Evolutionary conservation across 64 coral and sea anemone genomes (phyloP), one percentile per base, ranked within the genome.

Genomic region (Dendrophyllia cribrosa): DNA sequence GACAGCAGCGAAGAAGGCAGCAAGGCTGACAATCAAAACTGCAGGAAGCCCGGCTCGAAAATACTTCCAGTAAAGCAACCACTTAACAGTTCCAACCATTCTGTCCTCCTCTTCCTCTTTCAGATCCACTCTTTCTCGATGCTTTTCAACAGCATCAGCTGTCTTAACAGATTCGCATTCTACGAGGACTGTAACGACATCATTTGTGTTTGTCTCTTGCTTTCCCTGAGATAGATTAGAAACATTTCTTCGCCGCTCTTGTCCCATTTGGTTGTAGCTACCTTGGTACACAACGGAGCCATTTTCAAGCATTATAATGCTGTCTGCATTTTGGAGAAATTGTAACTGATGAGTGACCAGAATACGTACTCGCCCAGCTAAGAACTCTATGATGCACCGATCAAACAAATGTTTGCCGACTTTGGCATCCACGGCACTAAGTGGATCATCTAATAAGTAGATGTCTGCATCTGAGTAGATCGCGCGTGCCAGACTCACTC

Each of bases 361-460:
- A 74, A 89, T 89, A 45, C 87, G 56, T 52, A 89, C 16, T 77
- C 60, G 58, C 9, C 43, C 72, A 5, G 55, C 26, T 58, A 89
- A 70, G 16, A 76, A 72, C 52, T 52, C 58, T 25, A 22, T 76
- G 13, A 89, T 89, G 43, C 87, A 89, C 58, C 45, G 14, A 14
- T 89, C 58, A 17, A 89, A 89, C 22, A 89, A 60, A 59, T 89
- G 87, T 58, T 78, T 51, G 9, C 55, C 73, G 19, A 89, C 87
- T 66, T 89, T 89, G 19, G 87, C 56, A 53, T 89, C 87, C 17
- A 89, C 87, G 16, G 87, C 87, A 78, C 87, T 89, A 13, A 89
- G 49, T 64, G 87, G 87, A 24, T 89, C 87, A 89, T 89, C 87
- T n/a, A 89, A 12, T 46, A 89, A 66, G 22, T 76, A 75, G 25